These are phyloP conservation scores for Pachypsylla venusta DNA, from an alignment of 1,140 invertebrate species.

Conservation along the genomic window DNA sequence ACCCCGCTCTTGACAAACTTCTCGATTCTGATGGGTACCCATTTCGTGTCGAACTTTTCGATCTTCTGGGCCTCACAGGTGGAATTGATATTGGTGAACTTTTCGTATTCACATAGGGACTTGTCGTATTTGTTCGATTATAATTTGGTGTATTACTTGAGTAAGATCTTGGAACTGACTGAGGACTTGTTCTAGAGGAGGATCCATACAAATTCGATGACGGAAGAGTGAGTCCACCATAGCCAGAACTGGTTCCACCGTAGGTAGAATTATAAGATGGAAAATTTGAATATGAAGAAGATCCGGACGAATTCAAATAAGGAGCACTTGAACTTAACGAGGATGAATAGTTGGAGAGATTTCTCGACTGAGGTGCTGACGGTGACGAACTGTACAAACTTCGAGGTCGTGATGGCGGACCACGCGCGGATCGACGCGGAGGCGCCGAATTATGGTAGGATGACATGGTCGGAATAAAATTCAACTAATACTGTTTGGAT, in stretches of 20 bases:
- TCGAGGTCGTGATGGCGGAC: constrained; percentile 9
- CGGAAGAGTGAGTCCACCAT: constrained; percentile 41
- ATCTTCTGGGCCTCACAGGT: constrained; percentile 15
- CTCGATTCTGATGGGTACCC: background rate
- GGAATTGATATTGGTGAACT: constrained; percentile 12
- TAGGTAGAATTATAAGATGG: constrained; percentile 33
- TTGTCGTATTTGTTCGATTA: too few relatives aligned
- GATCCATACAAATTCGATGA: constrained; percentile 30
- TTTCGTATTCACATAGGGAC: background rate
- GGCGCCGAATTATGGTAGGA: background rate
- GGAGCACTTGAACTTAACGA: constrained; percentile 2
- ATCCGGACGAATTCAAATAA: constrained; percentile 1
- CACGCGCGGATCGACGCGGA: background rate
- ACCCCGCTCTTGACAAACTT: constrained; percentile 15
- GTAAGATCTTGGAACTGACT: constrained; percentile 16
- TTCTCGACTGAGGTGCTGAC: background rate
- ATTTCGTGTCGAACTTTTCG: constrained; percentile 13
- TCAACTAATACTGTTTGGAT: too few relatives aligned
- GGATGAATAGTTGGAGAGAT: background rate
- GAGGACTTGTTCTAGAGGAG: constrained; percentile 28
- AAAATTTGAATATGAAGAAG: constrained; percentile 8
- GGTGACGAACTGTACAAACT: constrained; percentile 16
- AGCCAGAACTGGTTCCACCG: constrained; percentile 44
- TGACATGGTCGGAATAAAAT: too few relatives aligned
- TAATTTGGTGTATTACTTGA: constrained; percentile 2